phyloP scores from a whole-genome alignment of 2,888 invertebrate genomes.

The Odontocolon sp. region DNA sequence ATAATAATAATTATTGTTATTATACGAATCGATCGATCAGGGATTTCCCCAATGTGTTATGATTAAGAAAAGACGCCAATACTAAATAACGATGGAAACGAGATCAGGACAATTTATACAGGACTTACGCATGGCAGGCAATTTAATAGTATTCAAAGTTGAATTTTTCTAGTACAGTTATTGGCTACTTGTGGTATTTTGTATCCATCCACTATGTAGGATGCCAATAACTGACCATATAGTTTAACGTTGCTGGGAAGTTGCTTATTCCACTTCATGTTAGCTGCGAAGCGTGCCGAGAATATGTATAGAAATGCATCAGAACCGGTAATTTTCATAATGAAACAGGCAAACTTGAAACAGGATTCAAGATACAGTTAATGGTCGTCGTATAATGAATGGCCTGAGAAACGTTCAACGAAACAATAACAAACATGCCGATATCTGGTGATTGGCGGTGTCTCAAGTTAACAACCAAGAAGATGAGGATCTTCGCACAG shows the following conservation, averaged over 20 bases:
- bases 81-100: background rate
- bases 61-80: background rate
- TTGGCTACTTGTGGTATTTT: no score
- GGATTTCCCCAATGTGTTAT: background rate
- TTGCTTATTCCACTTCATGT: background rate
- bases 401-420: no score
- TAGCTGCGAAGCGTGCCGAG: constrained; percentile 23
- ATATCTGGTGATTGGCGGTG: no score
- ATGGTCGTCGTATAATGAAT: no score
- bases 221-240: background rate
- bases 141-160: background rate
- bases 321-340: constrained; percentile 29
- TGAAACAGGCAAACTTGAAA: constrained; percentile 21
- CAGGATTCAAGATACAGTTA: no score
- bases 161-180: no score
- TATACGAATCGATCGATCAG: background rate
- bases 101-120: background rate
- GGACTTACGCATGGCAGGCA: no score
- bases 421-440: no score
- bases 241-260: no score
- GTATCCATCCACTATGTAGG: background rate
- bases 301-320: constrained; percentile 21
- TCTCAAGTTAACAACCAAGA: no score
- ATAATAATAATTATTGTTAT: background rate
- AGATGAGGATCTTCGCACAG: no score